Conservation (phyloP, 2,797 vertebrate species). For the Distichodus sexfasciatus region DNA sequence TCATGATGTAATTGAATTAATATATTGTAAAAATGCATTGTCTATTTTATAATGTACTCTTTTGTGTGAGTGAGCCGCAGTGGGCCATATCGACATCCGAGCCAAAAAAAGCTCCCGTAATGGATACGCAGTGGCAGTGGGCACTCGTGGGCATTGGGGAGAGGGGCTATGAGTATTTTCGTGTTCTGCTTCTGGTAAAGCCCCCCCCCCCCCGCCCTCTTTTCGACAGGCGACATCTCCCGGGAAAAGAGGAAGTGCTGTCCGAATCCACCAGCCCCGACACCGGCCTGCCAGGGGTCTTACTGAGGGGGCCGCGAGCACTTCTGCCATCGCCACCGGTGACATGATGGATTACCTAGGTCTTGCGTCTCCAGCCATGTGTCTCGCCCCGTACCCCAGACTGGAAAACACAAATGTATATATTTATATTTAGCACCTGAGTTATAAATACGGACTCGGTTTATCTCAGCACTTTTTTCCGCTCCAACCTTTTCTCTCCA, state of each 20-base stretch:
- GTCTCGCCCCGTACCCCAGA: constrained; percentile 60
- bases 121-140: constrained; percentile 72
- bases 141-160: constrained; percentile 57
- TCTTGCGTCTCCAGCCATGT: constrained; percentile 67
- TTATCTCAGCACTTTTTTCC: constrained; percentile 73
- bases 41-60: neutral
- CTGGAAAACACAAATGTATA: constrained; percentile 71
- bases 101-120: constrained; percentile 74
- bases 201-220: constrained; percentile 55
- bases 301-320: constrained; percentile 63
- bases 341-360: constrained; percentile 77
- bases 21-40: too few relatives aligned
- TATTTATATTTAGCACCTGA: constrained; percentile 69
- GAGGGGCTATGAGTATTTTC: constrained; percentile 49
- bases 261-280: constrained; percentile 58
- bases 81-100: constrained; percentile 68
- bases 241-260: constrained; percentile 60
- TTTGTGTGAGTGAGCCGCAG: constrained; percentile 51
- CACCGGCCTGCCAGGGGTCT: constrained; percentile 60
- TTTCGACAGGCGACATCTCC: constrained; percentile 59
- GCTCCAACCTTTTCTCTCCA: constrained; percentile 60
- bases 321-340: constrained; percentile 62
- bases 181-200: constrained; percentile 63
- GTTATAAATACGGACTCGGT: constrained; percentile 63
- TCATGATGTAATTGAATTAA: too few relatives aligned